Evolutionary conservation across 2,113 vertebrate species (phyloP), one percentile per base, ranked within the genome.

Genomic region (Mionectes macconnelli): DNA sequence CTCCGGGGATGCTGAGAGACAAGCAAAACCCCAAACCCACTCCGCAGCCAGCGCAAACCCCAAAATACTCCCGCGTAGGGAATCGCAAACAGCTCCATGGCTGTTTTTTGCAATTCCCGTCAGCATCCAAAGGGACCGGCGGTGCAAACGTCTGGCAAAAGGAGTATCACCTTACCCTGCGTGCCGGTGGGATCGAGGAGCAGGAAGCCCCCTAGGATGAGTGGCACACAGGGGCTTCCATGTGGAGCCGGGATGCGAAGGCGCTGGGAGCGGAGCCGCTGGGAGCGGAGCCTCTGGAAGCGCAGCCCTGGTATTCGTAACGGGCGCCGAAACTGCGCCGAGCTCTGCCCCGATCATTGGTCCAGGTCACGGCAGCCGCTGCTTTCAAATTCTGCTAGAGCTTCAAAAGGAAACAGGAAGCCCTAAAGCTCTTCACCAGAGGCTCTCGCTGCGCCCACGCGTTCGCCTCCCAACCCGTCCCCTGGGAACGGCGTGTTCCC

Each of bases 321-420:
- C 93, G 96, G 93, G 95, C 93, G 95, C 96, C 91, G 84, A 40
- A 63, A 63, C 60, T 63, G 60, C 60, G 60, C 42, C 10, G 7
- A 3, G 40, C 85, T 82, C 84, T 93, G 94, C 96, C 83, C 85
- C 62, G 30, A 95, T 76, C 97, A 97, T 97, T 97, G 97, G 97
- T 73, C 91, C 95, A 44, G 94, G 90, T 50, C 57, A 21, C 7
- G 16, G 85, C 6, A 85, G 95, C 92, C 92, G 97, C 95, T 90
- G 96, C 84, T 94, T 97, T 97, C 97, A 97, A 97, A 97, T 96
- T 94, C 95, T 95, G 90, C 90, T 94, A 93, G 96, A 93, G 91
- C 97, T 57, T 81, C 96, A 87, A 96, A 92, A 98, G 97, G 98
- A 98, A 97, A 98, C 98, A 98, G 98, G 98, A 98, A 98, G 97